Evolutionary conservation across 2,888 invertebrate genomes (phyloP), one percentile per base, ranked within the genome.

Genomic region (Drosophila emarginata): DNA sequence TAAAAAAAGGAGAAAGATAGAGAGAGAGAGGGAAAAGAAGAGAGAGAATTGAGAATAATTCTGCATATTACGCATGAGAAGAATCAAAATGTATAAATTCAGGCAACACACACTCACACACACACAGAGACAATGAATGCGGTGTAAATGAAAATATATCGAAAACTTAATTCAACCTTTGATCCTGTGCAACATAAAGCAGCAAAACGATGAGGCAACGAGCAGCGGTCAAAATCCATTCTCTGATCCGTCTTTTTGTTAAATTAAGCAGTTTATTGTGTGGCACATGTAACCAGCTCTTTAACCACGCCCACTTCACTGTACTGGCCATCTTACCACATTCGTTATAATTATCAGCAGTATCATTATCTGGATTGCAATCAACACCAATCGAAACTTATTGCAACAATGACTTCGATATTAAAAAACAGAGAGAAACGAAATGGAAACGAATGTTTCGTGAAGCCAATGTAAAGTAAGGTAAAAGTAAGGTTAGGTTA

Each of bases 101-200:
- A 50, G 37, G 11, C 40, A 51, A 37, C 56, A 40, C 14, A 40
- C 40, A 40, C 15, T 6, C 5, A 39, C 5, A 40, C 15, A 18
- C 11, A 53, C 36, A 39, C 14, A 67, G 39, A 32, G n/a, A 32
- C 12, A 59, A 63, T 45, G 21, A 45, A 45, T 45, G 45, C 21
- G 45, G 18, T 45, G 45, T 67, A 56, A 59, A 53, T 62, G 28
- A 64, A 64, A 61, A 64, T 71, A 71, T 74, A 70, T 61, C 65
- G 58, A 70, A 37, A 26, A 52, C 53, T 67, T 78, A 75, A 64
- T 66, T 64, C 26, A 52, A 23, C 45, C 37, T 52, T 61, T 72
- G 72, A 56, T 63, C 74, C 28, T 45, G 21, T n/a, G 11, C 54
- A 37, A 45, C 45, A 32, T 32, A 32, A 32, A 45, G 6, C n/a